Evolutionary conservation across 2,113 vertebrate genomes (phyloP), one percentile per base, ranked within the genome.

Genomic region (Puffinus mauretanicus): DNA sequence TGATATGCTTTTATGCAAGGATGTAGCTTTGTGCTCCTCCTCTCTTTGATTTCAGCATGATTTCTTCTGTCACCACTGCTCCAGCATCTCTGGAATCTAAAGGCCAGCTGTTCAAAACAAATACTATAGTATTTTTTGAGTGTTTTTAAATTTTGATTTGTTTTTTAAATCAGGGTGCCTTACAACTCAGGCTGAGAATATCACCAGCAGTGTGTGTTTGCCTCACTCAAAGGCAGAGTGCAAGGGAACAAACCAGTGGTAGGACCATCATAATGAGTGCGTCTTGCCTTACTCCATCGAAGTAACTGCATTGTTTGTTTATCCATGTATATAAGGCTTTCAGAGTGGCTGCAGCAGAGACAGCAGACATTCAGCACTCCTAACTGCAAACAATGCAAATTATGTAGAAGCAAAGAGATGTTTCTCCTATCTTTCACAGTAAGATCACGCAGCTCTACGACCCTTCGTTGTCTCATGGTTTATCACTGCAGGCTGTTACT

Each of bases 191-290:
- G 29, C n/a, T 55, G 49, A 76, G 26, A 38, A 9, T 4, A 54
- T 46, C 36, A 38, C 9, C 38, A 84, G n/a, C 55, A 82, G 30
- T 0, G 6, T 13, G 9, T 3, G 2, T 11, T 34, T 79, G 61
- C 55, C 34, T 78, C 42, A 22, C 27, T 47, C 19, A 58, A 11
- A 29, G 30, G 67, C 42, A 92, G 36, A 65, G 15, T 4, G 7
- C 22, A 73, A 70, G 32, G 47, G 20, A 86, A n/a, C 25, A 66
- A 54, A 67, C 2, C n/a, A 27, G 72, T 10, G 24, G 29, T 4
- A 47, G 61, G 61, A 82, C 8, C 8, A 4, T 11, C 13, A 1
- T 11, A 75, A 20, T 0, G 4, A 64, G 15, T 0, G 7, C 5
- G 1, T 34, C 64, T 84, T 5, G 1, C 71, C 65, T 32, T 66